A percentile compares a stretch with the other conserved stretches of the same genome.
These are phyloP conservation scores for Anseranas semipalmata DNA, from an alignment of 2,113 vertebrate genomes.

Conservation along the genomic window DNA sequence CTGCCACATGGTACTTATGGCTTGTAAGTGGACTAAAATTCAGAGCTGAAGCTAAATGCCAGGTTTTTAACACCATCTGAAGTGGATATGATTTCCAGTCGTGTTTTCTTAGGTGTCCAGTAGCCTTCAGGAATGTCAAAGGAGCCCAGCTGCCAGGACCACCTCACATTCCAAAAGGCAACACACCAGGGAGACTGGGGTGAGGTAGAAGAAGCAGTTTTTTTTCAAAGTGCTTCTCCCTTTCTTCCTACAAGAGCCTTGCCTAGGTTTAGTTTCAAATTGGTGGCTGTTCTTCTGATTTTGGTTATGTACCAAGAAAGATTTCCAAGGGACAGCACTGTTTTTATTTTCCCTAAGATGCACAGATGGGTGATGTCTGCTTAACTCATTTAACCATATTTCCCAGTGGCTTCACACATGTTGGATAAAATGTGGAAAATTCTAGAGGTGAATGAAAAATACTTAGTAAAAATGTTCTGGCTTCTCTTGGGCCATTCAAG, in stretches of 20 bases:
- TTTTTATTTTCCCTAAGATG: constrained; percentile 68
- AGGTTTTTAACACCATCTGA: background rate
- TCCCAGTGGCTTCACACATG: constrained; percentile 70
- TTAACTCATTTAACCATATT: constrained; percentile 71
- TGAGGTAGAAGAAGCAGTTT: background rate
- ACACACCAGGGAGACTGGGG: rapidly evolving
- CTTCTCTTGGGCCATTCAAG: constrained; percentile 40
- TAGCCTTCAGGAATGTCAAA: background rate
- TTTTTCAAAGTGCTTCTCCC: background rate
- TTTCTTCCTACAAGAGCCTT: background rate
- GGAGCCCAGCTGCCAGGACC: background rate
- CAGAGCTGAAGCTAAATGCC: background rate
- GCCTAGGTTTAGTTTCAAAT: constrained; percentile 26
- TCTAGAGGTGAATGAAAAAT: constrained; percentile 60
- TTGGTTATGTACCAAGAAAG: constrained; percentile 70
- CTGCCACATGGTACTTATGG: background rate
- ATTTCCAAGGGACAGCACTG: constrained; percentile 64
- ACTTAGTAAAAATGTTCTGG: constrained; percentile 13
- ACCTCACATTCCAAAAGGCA: background rate
- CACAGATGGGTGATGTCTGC: constrained; percentile 72
- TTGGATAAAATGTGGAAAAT: constrained; percentile 62
- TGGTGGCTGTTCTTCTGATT: constrained; percentile 34
- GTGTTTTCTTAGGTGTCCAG: rapidly evolving
- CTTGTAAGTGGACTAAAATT: background rate
- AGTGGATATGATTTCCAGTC: background rate